Percentiles rank a stretch among this genome's conserved stretches.
phyloP scores from a whole-genome alignment of 2,888 invertebrate genomes.

The Cantharis nigra region DNA sequence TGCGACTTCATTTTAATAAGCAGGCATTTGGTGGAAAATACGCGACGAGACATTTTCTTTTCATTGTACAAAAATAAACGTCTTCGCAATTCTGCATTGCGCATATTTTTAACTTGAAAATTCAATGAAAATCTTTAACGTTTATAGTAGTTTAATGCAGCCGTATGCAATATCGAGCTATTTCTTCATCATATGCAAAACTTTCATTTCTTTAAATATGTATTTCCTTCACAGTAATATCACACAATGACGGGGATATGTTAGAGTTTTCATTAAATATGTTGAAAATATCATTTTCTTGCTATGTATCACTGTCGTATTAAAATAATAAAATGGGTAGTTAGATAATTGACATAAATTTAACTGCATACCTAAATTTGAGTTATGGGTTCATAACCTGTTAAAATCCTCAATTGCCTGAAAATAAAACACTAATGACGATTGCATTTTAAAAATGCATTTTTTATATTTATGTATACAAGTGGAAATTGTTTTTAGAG shows the following conservation, averaged over 20 bases:
- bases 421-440: no score
- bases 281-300: no score
- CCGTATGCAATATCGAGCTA: neutral
- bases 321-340: no score
- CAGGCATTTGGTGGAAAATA: neutral
- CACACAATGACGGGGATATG: neutral
- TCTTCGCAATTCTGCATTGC: neutral
- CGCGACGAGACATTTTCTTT: constrained; percentile 1
- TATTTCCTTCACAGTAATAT: neutral
- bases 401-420: no score
- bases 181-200: neutral
- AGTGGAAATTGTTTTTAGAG: no score
- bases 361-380: no score
- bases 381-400: no score
- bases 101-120: neutral
- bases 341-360: no score
- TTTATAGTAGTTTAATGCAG: neutral
- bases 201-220: neutral
- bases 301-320: no score
- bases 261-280: neutral
- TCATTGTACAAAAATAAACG: neutral
- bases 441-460: no score
- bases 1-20: neutral
- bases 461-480: no score
- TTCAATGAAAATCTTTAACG: neutral